A percentile compares a stretch with the other conserved stretches of the same genome.
Conservation (phyloP, 2,113 vertebrate species). For the Elephantulus edwardii region DNA sequence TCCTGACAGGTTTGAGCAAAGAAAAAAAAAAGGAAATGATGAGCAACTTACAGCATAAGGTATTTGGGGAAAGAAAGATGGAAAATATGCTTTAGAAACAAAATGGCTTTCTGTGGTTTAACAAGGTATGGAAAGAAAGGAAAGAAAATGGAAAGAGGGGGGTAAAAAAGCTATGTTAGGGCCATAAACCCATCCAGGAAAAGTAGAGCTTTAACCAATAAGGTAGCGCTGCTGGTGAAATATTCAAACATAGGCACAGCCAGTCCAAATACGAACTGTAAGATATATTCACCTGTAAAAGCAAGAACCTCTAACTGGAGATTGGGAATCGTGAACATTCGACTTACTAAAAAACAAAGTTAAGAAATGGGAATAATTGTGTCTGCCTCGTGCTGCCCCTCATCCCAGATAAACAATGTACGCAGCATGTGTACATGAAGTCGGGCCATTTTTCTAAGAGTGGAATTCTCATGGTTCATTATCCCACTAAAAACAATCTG, state of each 20-base stretch:
- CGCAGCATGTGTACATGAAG: background rate
- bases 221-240: conserved; percentile 23
- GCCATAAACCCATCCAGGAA: background rate
- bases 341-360: background rate
- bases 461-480: background rate
- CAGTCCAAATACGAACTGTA: conserved; percentile 33
- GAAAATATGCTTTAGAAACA: conserved; percentile 8
- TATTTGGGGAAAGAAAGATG: background rate
- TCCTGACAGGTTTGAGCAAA: background rate
- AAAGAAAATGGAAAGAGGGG: too few relatives aligned
- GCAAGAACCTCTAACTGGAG: conserved; percentile 3
- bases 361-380: background rate
- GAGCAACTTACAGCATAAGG: background rate
- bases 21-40: conserved; percentile 11
- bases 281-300: conserved; percentile 54
- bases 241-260: background rate
- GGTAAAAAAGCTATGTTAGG: background rate
- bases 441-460: background rate
- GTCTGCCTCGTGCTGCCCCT: background rate
- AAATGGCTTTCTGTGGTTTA: background rate
- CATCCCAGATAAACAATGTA: conserved; percentile 22
- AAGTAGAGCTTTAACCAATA: conserved; percentile 39
- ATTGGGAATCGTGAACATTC: conserved; percentile 24
- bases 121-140: too few relatives aligned
- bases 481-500: conserved; percentile 35